These are phyloP conservation scores for Ophraella communa DNA, from an alignment of 2,888 invertebrate genomes.

Conservation along the genomic window DNA sequence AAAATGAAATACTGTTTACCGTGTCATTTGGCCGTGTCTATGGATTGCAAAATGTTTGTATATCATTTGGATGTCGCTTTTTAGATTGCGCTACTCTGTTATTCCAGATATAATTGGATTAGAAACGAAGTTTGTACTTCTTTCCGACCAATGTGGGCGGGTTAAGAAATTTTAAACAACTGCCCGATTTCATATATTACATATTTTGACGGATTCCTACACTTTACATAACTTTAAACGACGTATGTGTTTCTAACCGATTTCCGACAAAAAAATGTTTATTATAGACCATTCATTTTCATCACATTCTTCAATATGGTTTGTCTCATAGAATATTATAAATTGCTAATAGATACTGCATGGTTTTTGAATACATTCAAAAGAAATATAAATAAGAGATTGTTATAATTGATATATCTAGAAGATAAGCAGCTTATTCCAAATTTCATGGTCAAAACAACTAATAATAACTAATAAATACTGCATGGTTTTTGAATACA, in stretches of 20 bases:
- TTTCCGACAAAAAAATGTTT: neutral
- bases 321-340: too few species aligned
- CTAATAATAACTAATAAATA: too few species aligned
- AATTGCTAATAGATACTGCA: too few species aligned
- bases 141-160: constrained; percentile 26
- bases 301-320: neutral
- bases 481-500: too few species aligned
- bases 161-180: constrained; percentile 3
- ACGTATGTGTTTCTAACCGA: neutral
- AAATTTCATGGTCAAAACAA: too few species aligned
- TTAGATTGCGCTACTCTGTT: constrained; percentile 50
- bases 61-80: constrained; percentile 54
- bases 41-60: constrained; percentile 56
- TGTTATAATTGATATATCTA: too few species aligned
- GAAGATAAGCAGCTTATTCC: too few species aligned
- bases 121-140: constrained; percentile 32
- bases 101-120: constrained; percentile 52
- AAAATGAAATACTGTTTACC: constrained; percentile 53
- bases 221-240: neutral
- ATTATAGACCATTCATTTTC: neutral
- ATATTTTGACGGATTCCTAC: neutral
- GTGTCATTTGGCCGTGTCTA: constrained; percentile 56
- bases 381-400: too few species aligned
- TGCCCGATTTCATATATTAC: neutral
- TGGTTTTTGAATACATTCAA: too few species aligned